These are phyloP conservation scores for Hepsetus odoe DNA, from an alignment of 2,113 vertebrate genomes.

Conservation along the genomic window DNA sequence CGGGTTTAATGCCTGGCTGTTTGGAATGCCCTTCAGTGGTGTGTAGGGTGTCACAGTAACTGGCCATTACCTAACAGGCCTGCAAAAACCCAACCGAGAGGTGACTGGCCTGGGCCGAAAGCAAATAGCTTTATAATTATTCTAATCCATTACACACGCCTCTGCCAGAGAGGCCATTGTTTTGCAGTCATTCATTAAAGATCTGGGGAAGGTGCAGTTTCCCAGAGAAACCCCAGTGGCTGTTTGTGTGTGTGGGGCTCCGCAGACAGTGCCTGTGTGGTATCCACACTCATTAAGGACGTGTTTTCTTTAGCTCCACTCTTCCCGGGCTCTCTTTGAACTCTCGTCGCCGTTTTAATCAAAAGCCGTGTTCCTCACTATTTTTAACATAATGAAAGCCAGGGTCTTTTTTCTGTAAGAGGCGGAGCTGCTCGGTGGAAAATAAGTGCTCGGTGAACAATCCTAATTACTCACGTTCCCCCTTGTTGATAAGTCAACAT, in stretches of 20 bases:
- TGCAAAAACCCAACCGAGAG: conserved; percentile 56
- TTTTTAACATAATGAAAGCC: conserved; percentile 71
- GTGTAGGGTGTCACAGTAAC: conserved; percentile 28
- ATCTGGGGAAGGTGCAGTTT: conserved; percentile 52
- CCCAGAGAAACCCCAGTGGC: conserved; percentile 53
- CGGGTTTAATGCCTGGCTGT: background rate
- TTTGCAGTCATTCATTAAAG: conserved; percentile 73
- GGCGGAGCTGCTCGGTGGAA: conserved; percentile 38
- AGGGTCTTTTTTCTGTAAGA: conserved; percentile 59
- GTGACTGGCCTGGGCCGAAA: conserved; percentile 63
- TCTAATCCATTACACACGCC: conserved; percentile 72
- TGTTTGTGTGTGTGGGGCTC: conserved; percentile 22
- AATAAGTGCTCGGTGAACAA: conserved; percentile 30
- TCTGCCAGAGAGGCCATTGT: conserved; percentile 63
- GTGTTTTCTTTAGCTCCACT: conserved; percentile 53
- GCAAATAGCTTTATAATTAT: conserved; percentile 76
- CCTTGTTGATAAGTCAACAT: background rate
- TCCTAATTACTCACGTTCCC: too few relatives aligned
- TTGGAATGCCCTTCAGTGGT: background rate
- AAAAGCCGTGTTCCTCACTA: conserved; percentile 63
- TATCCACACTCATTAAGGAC: conserved; percentile 51
- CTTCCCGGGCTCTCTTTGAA: conserved; percentile 67
- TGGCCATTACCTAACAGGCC: conserved; percentile 44
- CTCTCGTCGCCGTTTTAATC: conserved; percentile 67
- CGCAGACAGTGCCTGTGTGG: conserved; percentile 37